A percentile compares a stretch with the other conserved stretches of the same genome.
Conservation (phyloP, 2,888 invertebrate genomes). For the Chesias legatella region DNA sequence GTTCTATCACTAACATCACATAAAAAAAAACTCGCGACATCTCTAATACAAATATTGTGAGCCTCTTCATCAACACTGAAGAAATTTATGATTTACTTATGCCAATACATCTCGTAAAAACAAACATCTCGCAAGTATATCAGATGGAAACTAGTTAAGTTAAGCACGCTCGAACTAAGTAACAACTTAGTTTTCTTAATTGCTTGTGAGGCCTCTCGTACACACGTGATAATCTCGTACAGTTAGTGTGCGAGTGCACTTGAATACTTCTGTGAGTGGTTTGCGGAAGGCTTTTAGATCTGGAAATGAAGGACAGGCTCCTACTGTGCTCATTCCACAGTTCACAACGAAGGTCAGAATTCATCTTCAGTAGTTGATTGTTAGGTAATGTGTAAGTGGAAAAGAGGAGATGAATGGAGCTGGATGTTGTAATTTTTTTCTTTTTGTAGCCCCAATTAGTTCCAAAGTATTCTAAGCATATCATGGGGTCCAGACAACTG, state of each 20-base stretch:
- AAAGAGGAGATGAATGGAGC: too few species aligned
- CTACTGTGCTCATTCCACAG: conserved; percentile 12
- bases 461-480: too few species aligned
- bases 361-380: conserved; percentile 21
- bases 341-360: conserved; percentile 13
- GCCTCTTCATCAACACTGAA: too few species aligned
- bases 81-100: too few species aligned
- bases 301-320: conserved; percentile 19
- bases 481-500: too few species aligned
- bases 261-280: conserved; percentile 19
- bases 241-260: neutral
- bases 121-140: conserved; percentile 22
- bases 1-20: too few species aligned
- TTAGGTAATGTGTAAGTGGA: too few species aligned
- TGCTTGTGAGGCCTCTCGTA: conserved; percentile 28
- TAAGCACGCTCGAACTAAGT: conserved; percentile 26
- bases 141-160: conserved; percentile 29
- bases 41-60: too few species aligned
- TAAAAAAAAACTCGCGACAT: too few species aligned
- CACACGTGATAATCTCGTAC: conserved; percentile 17
- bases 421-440: conserved; percentile 18
- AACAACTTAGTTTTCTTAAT: conserved; percentile 31
- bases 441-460: too few species aligned
- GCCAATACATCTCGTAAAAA: conserved; percentile 1
- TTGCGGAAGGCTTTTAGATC: conserved; percentile 26